Percentiles rank a stretch among this genome's conserved stretches.
These are phyloP conservation scores for Carassius auratus DNA, from an alignment of 2,113 vertebrate genomes.

Conservation along the genomic window DNA sequence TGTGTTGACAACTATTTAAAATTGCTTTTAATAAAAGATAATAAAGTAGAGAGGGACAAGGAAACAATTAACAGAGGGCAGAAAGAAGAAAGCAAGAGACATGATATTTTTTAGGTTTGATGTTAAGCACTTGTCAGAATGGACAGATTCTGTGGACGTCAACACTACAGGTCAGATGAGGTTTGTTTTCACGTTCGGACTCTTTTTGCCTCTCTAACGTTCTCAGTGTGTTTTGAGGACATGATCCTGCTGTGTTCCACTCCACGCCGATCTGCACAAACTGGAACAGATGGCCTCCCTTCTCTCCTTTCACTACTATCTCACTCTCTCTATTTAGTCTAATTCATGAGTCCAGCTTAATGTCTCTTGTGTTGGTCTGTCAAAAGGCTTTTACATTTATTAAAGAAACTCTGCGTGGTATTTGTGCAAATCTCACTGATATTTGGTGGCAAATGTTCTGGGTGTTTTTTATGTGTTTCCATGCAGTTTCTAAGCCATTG, in stretches of 20 bases:
- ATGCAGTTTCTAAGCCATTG: not conserved
- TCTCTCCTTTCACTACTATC: constrained; percentile 39
- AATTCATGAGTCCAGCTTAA: constrained; percentile 33
- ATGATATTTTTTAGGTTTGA: not conserved
- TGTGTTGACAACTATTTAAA: not conserved
- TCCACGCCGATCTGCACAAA: constrained; percentile 51
- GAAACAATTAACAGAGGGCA: not conserved
- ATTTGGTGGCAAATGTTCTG: not conserved
- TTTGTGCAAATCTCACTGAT: not conserved
- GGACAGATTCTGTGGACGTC: not conserved
- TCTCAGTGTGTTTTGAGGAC: constrained; percentile 36
- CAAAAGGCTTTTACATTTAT: not conserved
- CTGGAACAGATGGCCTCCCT: constrained; percentile 45
- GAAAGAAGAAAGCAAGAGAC: not conserved
- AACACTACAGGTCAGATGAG: constrained; percentile 15
- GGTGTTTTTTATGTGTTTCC: not conserved
- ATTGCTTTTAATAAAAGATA: not conserved
- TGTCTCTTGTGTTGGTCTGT: not conserved
- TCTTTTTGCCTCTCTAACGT: constrained; percentile 38
- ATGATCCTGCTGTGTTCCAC: constrained; percentile 42
- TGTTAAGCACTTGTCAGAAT: not conserved
- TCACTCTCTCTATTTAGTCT: constrained; percentile 3
- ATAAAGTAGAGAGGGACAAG: not conserved
- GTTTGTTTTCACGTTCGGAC: constrained; percentile 42
- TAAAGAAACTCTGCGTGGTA: not conserved